Evolutionary conservation across 2,888 invertebrate species (phyloP), one percentile per base, ranked within the genome.

Genomic region (Glyphotaelius pellucidus): DNA sequence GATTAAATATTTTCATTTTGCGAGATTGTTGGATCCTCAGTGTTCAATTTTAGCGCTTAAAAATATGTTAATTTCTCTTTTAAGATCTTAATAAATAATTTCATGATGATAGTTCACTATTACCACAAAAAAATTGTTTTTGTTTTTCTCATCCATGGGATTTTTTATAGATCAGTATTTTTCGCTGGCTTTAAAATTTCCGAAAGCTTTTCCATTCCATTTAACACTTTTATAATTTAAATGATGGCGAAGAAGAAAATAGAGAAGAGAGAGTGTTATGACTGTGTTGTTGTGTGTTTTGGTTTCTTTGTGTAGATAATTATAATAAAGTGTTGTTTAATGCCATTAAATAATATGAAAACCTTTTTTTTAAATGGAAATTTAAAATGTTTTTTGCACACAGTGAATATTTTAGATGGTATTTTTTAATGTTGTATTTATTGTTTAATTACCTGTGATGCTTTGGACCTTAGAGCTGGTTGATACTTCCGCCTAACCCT

Each of bases 401-500:
- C 2, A 9, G 4, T 67, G 25, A 67, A 25, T 67, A 67, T 67
- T 25, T 25, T 25, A 14, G 67, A 25, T 52, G 25, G 25, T 7
- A 25, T 67, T n/a, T 14, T 19, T 15, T 52, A 19, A 52, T 47
- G 9, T 47, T 47, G 1, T 47, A 47, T 32, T 32, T 83, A 19
- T 35, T 81, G 32, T 35, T 83, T n/a, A n/a, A 30, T 86, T 95
- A 98, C 98, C 97, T 98, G 98, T 94, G 98, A 98, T 94, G 97
- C 97, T 96, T 98, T 98, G 95, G 98, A 98, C 94, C 98, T 97
- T 94, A 98, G 97, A 94, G 98, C 98, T 35, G 98, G 98, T 94
- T 98, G 97, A 95, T 98, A 98, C 95, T 98, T 97, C 95, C 98
- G 96, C 94, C 98, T 96, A 94, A 98, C 96, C 94, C 97, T 97